Evolutionary conservation across 2,888 invertebrate genomes (phyloP).

Genomic region (Tholera decimalis): DNA sequence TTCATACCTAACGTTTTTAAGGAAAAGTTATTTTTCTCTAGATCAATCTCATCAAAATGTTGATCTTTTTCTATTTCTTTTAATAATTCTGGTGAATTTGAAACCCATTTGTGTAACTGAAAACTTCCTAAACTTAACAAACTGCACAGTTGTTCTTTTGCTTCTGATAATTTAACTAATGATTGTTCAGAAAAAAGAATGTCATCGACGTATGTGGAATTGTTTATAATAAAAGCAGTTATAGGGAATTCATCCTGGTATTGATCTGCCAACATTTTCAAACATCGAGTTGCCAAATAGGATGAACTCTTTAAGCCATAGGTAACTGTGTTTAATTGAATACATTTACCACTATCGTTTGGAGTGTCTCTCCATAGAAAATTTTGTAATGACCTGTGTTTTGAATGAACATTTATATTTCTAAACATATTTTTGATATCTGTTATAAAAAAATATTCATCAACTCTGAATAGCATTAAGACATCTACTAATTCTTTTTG

Average conservation of each 20-base stretch:
- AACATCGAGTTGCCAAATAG: constrained; percentile 10
- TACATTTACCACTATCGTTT: constrained; percentile 1
- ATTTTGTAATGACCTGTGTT: constrained; percentile 7
- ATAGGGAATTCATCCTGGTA: no score
- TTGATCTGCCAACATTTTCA: neutral
- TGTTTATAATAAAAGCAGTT: neutral
- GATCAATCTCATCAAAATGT: constrained; percentile 8
- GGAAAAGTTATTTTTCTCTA: no score
- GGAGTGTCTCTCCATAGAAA: neutral
- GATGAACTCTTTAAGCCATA: constrained; percentile 11
- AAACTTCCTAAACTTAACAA: constrained; percentile 4
- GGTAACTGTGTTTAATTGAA: constrained; percentile 11
- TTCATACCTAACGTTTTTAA: constrained; percentile 3
- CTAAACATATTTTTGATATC: constrained; percentile 19
- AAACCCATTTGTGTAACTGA: constrained; percentile 14
- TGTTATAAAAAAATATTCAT: constrained; percentile 8
- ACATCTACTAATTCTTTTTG: constrained; percentile 8
- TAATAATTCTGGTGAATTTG: constrained; percentile 3
- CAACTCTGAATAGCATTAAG: constrained; percentile 6
- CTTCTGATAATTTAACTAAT: neutral
- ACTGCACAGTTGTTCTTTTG: neutral
- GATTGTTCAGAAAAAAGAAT: constrained; percentile 5
- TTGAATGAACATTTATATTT: neutral
- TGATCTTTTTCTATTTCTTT: neutral
- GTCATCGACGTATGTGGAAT: constrained; percentile 6